phyloP scores from a whole-genome alignment of 2,113 vertebrate genomes.

The Apaloderma vittatum region DNA sequence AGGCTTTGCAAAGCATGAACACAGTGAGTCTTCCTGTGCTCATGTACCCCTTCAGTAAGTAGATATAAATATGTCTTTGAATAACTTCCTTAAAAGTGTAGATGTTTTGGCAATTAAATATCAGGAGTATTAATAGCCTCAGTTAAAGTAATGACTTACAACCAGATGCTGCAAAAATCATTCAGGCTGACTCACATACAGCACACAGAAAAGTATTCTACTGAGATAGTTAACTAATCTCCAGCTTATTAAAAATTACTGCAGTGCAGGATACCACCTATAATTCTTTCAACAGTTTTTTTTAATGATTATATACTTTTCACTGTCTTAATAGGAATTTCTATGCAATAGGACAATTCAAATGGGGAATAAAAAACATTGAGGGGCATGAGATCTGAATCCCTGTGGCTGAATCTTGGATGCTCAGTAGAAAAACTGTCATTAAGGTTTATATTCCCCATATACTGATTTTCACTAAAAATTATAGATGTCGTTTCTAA shows the following conservation, averaged over 20 bases:
- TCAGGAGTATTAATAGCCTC: not conserved
- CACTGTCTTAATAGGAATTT: not conserved
- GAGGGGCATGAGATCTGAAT: not conserved
- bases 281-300: not conserved
- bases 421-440: not conserved
- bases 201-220: not conserved
- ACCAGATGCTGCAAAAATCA: not conserved
- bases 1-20: not conserved
- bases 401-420: not conserved
- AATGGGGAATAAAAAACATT: not conserved
- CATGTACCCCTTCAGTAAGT: not conserved
- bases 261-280: not conserved
- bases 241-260: not conserved
- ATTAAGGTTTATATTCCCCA: not conserved
- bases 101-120: not conserved
- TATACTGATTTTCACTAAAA: not conserved
- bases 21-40: not conserved
- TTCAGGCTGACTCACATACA: not conserved
- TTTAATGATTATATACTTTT: not conserved
- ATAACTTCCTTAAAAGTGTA: slow-evolving; percentile 8
- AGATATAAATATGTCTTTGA: not conserved
- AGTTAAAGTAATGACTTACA: not conserved
- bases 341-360: not conserved
- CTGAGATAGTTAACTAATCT: not conserved
- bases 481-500: not conserved